A percentile compares a stretch with the other conserved stretches of the same genome.
phyloP scores from a whole-genome alignment of 2,888 invertebrate species.

The Villa cingulata region DNA sequence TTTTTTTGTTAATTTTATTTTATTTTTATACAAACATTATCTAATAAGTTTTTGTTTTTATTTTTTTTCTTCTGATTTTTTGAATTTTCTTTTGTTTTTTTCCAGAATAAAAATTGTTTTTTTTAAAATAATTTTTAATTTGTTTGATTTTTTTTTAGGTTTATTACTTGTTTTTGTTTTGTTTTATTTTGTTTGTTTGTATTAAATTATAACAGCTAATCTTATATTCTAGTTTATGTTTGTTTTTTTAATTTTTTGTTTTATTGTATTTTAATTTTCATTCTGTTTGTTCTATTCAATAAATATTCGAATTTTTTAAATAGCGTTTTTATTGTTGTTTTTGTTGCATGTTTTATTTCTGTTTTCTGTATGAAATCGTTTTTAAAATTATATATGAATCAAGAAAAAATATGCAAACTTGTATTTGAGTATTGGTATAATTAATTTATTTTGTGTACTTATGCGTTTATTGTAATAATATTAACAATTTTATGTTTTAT shows the following conservation, averaged over 20 bases:
- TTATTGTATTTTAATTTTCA: conserved; percentile 4
- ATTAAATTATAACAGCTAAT: conserved; percentile 19
- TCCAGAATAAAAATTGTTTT: neutral
- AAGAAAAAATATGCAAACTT: too few relatives aligned
- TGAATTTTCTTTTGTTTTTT: neutral
- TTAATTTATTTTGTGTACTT: too few relatives aligned
- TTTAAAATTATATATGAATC: too few relatives aligned
- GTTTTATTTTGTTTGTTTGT: conserved; percentile 6
- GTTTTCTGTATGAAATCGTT: neutral
- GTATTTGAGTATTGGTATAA: too few relatives aligned
- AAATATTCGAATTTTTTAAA: neutral
- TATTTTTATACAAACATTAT: too few relatives aligned
- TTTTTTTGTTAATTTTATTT: too few relatives aligned
- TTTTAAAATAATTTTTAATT: neutral
- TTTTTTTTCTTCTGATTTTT: conserved; percentile 7
- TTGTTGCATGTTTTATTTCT: conserved; percentile 4
- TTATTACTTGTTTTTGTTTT: neutral
- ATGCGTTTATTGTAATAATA: too few relatives aligned
- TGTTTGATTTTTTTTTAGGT: neutral
- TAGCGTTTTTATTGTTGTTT: conserved; percentile 6
- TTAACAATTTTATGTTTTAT: too few relatives aligned
- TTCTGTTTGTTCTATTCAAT: too few relatives aligned
- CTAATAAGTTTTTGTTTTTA: conserved; percentile 7
- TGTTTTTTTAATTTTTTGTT: conserved; percentile 4
- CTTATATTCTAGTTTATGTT: conserved; percentile 18